Evolutionary conservation across 2,888 invertebrate genomes (phyloP), one percentile per base, ranked within the genome.

Genomic region (Caenorhabditis drosophilae): DNA sequence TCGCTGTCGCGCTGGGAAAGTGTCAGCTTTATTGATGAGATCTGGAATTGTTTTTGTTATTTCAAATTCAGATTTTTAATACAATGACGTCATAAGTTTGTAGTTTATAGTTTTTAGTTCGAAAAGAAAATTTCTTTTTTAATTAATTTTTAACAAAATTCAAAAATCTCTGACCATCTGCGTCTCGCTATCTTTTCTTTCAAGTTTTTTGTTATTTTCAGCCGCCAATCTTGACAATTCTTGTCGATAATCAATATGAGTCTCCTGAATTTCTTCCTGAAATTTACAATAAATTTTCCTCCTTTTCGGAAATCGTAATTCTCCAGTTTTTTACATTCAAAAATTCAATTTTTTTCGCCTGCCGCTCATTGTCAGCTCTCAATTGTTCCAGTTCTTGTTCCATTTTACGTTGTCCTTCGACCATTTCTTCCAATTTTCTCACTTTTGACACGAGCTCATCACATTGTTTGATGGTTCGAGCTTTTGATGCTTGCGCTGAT

Each of bases 201-300:
- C 38, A 35, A 23, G 22, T 48, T 40, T 40, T 36, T 25, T 3
- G 31, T 34, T 27, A 34, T 40, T 26, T 42, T 47, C 47, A 4
- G 3, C 15, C 3, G 73, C 71, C 23, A 73, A 36, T 22, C 47
- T 41, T 2, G 61, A 38, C 38, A 73, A 42, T 31, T 73, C 73
- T 23, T 53, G 51, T 20, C 72, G 70, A 52, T 76, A 69, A 47
- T 75, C 75, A 7, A 56, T 34, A 47, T 74, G 76, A 12, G 70
- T 58, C 47, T 68, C 75, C 6, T 64, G 60, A 27, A 77, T 55
- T 52, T 77, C 76, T 22, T 67, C 69, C 67, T 75, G 15, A 44
- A 56, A 38, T 15, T 18, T n/a, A 45, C 7, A 12, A 44, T 16
- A 38, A 18, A 18, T 16, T 15, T 38, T 38, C n/a, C n/a, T n/a